phyloP scores from a whole-genome alignment of 2,888 invertebrate genomes.

The Steinernema hermaphroditum region DNA sequence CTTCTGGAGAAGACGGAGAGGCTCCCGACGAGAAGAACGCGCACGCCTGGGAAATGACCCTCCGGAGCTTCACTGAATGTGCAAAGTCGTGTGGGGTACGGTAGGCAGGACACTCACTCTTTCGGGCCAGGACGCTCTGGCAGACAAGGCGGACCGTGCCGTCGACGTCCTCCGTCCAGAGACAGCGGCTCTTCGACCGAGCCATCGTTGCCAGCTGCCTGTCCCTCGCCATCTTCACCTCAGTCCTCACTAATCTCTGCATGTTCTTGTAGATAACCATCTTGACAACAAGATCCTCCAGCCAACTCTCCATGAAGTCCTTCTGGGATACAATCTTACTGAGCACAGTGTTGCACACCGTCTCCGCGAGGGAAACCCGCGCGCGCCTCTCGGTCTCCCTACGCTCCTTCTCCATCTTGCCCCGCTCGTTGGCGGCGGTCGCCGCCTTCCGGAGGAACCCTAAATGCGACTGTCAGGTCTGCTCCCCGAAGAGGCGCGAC shows the following conservation, averaged over 20 bases:
- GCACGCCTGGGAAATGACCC: too few relatives aligned
- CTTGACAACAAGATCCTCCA: not conserved
- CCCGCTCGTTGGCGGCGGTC: not conserved
- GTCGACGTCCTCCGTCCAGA: too few relatives aligned
- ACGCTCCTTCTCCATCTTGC: not conserved
- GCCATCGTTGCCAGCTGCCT: not conserved
- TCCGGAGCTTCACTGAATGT: too few relatives aligned
- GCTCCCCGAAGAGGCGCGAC: not conserved
- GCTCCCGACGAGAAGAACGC: too few relatives aligned
- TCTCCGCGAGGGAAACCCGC: not conserved
- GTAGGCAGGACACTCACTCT: too few relatives aligned
- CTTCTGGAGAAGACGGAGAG: too few relatives aligned
- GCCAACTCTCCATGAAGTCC: not conserved
- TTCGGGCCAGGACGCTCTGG: too few relatives aligned
- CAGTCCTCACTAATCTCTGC: not conserved
- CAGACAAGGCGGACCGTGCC: too few relatives aligned
- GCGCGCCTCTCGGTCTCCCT: too few relatives aligned
- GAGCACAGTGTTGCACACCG: not conserved
- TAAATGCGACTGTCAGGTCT: too few relatives aligned
- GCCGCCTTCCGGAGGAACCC: not conserved
- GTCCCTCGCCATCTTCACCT: not conserved
- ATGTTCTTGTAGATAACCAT: not conserved
- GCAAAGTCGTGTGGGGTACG: too few relatives aligned
- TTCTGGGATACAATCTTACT: not conserved
- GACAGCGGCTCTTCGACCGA: not conserved